These are phyloP conservation scores for Drosophila ustulata DNA, from an alignment of 2,888 invertebrate species.

Conservation along the genomic window DNA sequence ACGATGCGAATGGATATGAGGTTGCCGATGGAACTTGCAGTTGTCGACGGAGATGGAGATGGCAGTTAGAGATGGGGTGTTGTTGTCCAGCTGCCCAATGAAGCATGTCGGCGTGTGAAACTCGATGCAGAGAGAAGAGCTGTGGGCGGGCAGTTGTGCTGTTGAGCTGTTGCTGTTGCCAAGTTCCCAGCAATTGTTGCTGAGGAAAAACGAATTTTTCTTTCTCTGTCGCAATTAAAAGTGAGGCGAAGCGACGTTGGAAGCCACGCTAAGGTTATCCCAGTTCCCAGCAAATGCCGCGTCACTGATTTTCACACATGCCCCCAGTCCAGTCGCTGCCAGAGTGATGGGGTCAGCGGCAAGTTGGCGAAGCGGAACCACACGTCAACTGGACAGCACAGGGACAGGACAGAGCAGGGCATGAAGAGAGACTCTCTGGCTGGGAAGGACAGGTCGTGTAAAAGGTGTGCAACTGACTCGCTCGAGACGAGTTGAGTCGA, in stretches of 20 bases:
- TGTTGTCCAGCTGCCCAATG: slow-evolving; percentile 57
- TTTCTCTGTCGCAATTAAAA: slow-evolving; percentile 71
- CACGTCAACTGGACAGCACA: slow-evolving; percentile 73
- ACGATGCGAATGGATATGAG: slow-evolving; percentile 16
- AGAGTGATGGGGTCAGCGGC: slow-evolving; percentile 52
- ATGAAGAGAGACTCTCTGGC: background rate
- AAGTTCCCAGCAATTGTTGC: slow-evolving; percentile 71
- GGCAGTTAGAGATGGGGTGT: slow-evolving; percentile 7
- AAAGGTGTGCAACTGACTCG: slow-evolving; percentile 46
- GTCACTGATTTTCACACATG: slow-evolving; percentile 75
- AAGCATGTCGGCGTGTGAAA: slow-evolving; percentile 77
- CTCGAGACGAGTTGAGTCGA: slow-evolving; percentile 5
- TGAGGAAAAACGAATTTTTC: slow-evolving; percentile 59
- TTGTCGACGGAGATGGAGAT: background rate
- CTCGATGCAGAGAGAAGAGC: slow-evolving; percentile 33
- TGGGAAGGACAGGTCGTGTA: slow-evolving; percentile 38
- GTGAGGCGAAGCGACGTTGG: slow-evolving; percentile 39
- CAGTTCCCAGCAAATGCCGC: slow-evolving; percentile 77
- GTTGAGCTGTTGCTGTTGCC: slow-evolving; percentile 16
- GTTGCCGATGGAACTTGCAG: slow-evolving; percentile 2
- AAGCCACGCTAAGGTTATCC: slow-evolving; percentile 52
- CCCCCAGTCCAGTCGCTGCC: background rate
- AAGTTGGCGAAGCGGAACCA: slow-evolving; percentile 71
- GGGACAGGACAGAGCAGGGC: slow-evolving; percentile 17
- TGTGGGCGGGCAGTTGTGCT: background rate